Base-by-base conservation (phyloP, 2,888 invertebrate genomes). In the Iselma pallidipennis region DNA sequence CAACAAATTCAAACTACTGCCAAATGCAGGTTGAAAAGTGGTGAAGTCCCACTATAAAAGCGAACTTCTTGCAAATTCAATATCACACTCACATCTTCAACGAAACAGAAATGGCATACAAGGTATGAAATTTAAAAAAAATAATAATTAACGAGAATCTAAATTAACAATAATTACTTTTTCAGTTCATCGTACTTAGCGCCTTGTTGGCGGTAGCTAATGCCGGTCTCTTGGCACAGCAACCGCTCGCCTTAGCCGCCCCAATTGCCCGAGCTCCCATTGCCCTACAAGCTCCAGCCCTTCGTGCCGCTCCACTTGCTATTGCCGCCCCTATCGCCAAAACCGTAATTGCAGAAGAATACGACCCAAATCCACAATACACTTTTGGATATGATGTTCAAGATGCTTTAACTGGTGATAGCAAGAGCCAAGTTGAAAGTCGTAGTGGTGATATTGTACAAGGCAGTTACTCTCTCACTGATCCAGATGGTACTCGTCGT, bases 401-500 rank as follows among this genome's bases (percentile, higher is more conserved):
- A 68, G 86, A 86, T 68, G 80, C 82, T 63, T 79, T 84, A 52
- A 85, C 85, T 66, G 85, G 86, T 16, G 85, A 86, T 80, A 83
- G 74, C 77, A 86, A 86, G 78, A 82, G 81, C 21, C 88, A 88
- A 80, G 86, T 86, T 67, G 88, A 88, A 82, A 86, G 85, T 65
- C 86, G 88, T 64, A 81, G 82, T 67, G 88, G 88, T 10, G 87
- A 87, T 80, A 83, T 83, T 69, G 88, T 88, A 49, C 85, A 85
- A 76, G 87, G 80, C 79, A 86, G 83, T 63, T 86, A 86, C 80
- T 83, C 85, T 23, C 79, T 86, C 52, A 77, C 83, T 29, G 85
- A 85, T 71, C 86, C 88, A n/a, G 88, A 88, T 73, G 88, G 88
- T 70, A 86, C 85, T 59, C 85, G 85, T 74, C 85, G 88, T 67